Conservation (phyloP, 2,113 vertebrate genomes). For the Chaetops frenatus region DNA sequence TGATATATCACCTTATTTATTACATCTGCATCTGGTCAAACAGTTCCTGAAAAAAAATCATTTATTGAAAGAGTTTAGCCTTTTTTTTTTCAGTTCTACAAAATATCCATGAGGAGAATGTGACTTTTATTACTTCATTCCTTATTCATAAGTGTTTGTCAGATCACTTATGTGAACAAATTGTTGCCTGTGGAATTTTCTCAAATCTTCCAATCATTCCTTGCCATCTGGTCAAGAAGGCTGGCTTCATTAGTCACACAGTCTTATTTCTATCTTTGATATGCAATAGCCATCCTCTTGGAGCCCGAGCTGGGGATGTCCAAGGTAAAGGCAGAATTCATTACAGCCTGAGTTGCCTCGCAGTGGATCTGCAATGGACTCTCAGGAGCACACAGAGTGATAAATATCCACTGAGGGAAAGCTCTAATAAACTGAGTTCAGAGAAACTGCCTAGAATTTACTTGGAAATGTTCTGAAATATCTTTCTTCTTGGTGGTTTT, state of each 20-base stretch:
- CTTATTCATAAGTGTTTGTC: slow-evolving; percentile 46
- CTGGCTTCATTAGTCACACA: slow-evolving; percentile 6
- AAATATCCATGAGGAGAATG: slow-evolving; percentile 6
- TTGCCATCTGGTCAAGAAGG: neutral
- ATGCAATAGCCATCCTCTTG: neutral
- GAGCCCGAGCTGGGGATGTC: neutral
- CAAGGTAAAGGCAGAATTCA: neutral
- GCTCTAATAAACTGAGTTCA: neutral
- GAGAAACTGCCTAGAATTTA: neutral
- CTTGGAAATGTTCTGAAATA: neutral
- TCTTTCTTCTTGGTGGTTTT: too few species aligned
- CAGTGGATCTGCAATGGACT: neutral
- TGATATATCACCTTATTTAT: neutral
- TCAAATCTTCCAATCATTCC: slow-evolving; percentile 19
- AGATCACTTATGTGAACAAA: slow-evolving; percentile 20
- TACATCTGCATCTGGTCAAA: neutral
- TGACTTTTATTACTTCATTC: slow-evolving; percentile 37
- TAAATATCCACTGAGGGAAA: neutral
- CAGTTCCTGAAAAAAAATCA: neutral
- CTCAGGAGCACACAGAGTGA: neutral
- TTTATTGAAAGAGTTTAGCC: neutral
- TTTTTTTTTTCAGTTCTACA: neutral
- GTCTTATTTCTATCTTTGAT: neutral
- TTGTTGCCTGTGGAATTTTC: slow-evolving; percentile 18
- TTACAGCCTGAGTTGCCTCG: neutral